These are phyloP conservation scores for Gymnogyps californianus DNA, from an alignment of 2,113 vertebrate genomes.

Conservation along the genomic window DNA sequence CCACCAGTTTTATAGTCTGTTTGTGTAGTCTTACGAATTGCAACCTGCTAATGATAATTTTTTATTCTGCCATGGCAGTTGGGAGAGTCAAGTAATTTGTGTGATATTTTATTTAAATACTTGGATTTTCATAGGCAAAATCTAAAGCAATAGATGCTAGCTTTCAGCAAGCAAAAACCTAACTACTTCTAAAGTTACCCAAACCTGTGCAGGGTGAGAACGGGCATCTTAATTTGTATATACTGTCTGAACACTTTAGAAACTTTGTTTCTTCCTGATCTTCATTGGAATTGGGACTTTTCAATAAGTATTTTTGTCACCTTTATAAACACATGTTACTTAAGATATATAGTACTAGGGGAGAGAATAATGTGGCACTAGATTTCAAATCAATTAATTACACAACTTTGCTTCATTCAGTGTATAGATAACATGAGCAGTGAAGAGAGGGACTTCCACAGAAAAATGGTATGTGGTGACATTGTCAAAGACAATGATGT, in stretches of 20 bases:
- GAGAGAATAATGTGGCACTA: not conserved
- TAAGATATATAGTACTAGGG: not conserved
- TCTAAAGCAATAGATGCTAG: not conserved
- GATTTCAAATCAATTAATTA: not conserved
- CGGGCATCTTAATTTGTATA: not conserved
- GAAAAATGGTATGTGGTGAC: not conserved
- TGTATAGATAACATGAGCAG: not conserved
- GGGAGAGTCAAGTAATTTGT: not conserved
- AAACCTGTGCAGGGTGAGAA: not conserved
- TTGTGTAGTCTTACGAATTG: not conserved
- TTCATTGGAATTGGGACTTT: not conserved
- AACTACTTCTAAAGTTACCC: not conserved
- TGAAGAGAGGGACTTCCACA: not conserved
- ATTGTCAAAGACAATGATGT: not conserved
- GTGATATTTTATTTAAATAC: not conserved
- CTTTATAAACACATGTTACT: not conserved
- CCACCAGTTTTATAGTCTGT: not conserved
- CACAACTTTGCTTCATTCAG: not conserved
- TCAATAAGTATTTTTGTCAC: not conserved
- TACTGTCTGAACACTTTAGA: not conserved
- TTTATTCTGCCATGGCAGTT: not conserved
- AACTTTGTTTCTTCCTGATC: not conserved
- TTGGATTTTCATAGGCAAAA: not conserved
- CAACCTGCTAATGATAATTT: not conserved
- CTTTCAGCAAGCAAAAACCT: not conserved